A percentile compares a stretch with the other conserved stretches of the same genome.
These are phyloP conservation scores for Megathymus violae DNA, from an alignment of 1,140 invertebrate genomes.

Conservation along the genomic window DNA sequence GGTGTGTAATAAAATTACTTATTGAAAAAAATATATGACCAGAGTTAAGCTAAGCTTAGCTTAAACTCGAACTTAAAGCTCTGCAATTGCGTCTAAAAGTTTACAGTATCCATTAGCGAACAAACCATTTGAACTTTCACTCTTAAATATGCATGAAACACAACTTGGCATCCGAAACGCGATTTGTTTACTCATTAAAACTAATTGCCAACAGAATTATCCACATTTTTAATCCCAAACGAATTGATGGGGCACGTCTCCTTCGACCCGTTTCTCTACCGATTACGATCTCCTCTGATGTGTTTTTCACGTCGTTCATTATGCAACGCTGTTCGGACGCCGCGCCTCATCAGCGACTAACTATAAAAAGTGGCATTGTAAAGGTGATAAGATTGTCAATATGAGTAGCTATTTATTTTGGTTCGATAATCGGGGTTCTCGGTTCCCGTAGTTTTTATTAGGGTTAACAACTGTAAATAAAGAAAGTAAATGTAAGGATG, in stretches of 20 bases:
- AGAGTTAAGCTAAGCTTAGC: background rate
- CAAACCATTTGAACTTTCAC: slow-evolving; percentile 20
- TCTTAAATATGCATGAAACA: slow-evolving; percentile 22
- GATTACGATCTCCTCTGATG: slow-evolving; percentile 48
- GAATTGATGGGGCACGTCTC: slow-evolving; percentile 62
- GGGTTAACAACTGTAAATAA: background rate
- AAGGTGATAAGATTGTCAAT: slow-evolving; percentile 56
- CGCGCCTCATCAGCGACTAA: slow-evolving; percentile 37
- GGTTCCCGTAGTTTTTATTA: slow-evolving; percentile 12
- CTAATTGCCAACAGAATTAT: slow-evolving; percentile 63
- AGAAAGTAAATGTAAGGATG: too few relatives aligned
- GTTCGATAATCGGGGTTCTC: slow-evolving; percentile 46
- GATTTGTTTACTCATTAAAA: slow-evolving; percentile 63
- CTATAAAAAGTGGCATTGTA: slow-evolving; percentile 49
- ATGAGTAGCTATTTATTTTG: slow-evolving; percentile 50
- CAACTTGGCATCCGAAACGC: slow-evolving; percentile 31
- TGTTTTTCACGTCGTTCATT: slow-evolving; percentile 42
- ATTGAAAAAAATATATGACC: too few relatives aligned
- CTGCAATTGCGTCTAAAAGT: slow-evolving; percentile 15
- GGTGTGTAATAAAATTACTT: too few relatives aligned
- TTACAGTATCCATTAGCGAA: slow-evolving; percentile 26
- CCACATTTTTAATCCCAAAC: slow-evolving; percentile 57
- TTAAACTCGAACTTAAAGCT: slow-evolving; percentile 15
- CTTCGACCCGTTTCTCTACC: slow-evolving; percentile 35
- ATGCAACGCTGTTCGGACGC: slow-evolving; percentile 54